Evolutionary conservation across 2,888 invertebrate genomes (phyloP).

Genomic region (Seira ritae): DNA sequence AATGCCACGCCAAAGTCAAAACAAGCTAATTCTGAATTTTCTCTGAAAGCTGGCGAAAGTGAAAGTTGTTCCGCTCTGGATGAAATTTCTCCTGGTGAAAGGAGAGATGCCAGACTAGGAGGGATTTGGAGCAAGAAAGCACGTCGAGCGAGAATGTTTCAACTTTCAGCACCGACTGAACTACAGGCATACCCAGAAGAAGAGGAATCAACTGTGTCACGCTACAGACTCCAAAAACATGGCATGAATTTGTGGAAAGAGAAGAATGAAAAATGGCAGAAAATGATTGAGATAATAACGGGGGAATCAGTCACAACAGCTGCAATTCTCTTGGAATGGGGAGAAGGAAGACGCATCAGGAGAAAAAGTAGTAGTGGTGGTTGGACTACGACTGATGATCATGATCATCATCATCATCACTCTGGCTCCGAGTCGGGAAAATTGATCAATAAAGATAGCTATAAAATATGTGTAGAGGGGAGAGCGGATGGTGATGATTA

Average conservation of each 20-base stretch:
- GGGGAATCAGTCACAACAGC: conserved; percentile 15
- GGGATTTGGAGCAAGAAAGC: conserved; percentile 55
- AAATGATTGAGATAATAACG: conserved; percentile 56
- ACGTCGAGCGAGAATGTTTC: conserved; percentile 60
- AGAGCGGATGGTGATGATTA: too few relatives aligned
- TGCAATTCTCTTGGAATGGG: neutral
- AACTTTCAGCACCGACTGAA: conserved; percentile 51
- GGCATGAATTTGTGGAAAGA: neutral
- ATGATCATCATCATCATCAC: neutral
- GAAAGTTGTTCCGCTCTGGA: conserved; percentile 36
- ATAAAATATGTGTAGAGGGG: too few relatives aligned
- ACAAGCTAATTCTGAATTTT: conserved; percentile 45
- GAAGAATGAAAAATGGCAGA: conserved; percentile 56
- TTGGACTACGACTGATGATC: neutral
- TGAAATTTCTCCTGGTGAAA: conserved; percentile 55
- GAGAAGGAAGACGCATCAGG: neutral
- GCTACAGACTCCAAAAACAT: neutral
- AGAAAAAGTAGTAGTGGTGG: neutral
- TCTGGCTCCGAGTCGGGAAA: neutral
- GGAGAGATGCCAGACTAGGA: conserved; percentile 27
- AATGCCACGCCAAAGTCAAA: neutral
- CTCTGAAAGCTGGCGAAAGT: conserved; percentile 22
- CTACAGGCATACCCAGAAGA: neutral
- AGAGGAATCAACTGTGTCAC: conserved; percentile 22
- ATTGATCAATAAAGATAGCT: too few relatives aligned